Percentiles rank a stretch among this genome's conserved stretches.
Evolutionary conservation across 2,797 vertebrate genomes (phyloP).

Genomic region (Sebastes variabilis): DNA sequence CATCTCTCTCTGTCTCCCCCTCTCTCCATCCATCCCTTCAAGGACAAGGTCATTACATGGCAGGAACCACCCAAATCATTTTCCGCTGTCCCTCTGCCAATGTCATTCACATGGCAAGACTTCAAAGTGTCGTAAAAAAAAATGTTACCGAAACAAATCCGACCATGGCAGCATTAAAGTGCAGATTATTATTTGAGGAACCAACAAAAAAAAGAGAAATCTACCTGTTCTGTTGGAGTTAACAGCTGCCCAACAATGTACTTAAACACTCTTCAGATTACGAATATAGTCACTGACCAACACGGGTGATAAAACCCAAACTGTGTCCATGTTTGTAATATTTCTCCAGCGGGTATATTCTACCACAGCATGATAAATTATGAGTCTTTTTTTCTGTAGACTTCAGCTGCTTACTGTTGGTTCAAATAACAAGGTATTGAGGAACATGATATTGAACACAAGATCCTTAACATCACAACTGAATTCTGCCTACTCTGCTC

Average conservation of each 20-base stretch:
- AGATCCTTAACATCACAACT: neutral
- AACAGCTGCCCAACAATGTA: neutral
- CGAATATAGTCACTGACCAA: neutral
- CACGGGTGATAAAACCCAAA: neutral
- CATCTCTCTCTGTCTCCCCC: conserved; percentile 24
- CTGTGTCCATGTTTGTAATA: neutral
- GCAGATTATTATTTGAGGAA: neutral
- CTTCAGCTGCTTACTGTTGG: neutral
- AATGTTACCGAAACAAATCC: neutral
- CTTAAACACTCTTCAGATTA: neutral
- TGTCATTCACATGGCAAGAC: conserved; percentile 18
- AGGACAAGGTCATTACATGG: conserved; percentile 54
- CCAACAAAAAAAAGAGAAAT: neutral
- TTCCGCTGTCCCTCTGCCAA: neutral
- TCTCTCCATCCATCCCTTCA: conserved; percentile 36
- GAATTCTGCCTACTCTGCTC: conserved; percentile 26
- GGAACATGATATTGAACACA: neutral
- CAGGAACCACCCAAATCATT: conserved; percentile 18
- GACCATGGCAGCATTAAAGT: neutral
- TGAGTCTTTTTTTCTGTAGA: neutral
- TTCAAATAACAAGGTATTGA: conserved; percentile 3
- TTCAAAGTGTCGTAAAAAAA: conserved; percentile 5
- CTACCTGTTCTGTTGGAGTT: neutral
- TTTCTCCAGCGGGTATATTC: neutral
- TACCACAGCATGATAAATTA: neutral